A percentile compares a stretch with the other conserved stretches of the same genome.
Evolutionary conservation across 2,888 invertebrate species (phyloP).

Genomic region (Neoascia interrupta): DNA sequence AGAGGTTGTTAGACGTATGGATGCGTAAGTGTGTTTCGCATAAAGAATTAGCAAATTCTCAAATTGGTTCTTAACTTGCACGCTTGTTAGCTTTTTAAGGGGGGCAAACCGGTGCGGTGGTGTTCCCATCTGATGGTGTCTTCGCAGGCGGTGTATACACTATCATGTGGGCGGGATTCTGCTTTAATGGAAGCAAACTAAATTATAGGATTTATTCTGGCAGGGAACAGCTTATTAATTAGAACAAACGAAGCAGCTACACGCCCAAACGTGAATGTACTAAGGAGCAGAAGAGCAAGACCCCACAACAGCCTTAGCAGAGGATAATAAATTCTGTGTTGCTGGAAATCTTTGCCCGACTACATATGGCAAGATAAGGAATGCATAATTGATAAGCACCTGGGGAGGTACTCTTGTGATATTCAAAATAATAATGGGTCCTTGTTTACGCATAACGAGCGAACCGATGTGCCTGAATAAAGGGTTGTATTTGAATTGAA

Average conservation of each 20-base stretch:
- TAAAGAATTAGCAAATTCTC: slow-evolving; percentile 55
- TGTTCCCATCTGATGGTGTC: no score
- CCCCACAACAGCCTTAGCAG: slow-evolving; percentile 1
- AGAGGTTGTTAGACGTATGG: slow-evolving; percentile 22
- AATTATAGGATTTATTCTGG: slow-evolving; percentile 61
- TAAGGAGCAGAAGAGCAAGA: slow-evolving; percentile 20
- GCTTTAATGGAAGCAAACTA: slow-evolving; percentile 46
- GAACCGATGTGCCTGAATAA: no score
- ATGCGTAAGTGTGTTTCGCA: slow-evolving; percentile 48
- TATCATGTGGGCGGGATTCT: slow-evolving; percentile 41
- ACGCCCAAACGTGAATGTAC: slow-evolving; percentile 12
- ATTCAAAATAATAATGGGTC: slow-evolving; percentile 12
- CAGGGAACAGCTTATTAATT: slow-evolving; percentile 54
- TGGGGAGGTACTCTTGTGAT: slow-evolving; percentile 12
- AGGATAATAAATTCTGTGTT: slow-evolving; percentile 36
- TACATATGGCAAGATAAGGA: slow-evolving; percentile 31
- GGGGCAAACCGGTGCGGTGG: neutral
- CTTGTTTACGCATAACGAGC: neutral
- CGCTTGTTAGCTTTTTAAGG: slow-evolving; percentile 29
- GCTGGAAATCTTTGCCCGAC: slow-evolving; percentile 14
- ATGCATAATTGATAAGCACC: slow-evolving; percentile 57
- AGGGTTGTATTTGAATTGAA: no score
- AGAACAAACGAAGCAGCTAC: slow-evolving; percentile 23
- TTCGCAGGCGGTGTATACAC: no score
- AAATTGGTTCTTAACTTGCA: slow-evolving; percentile 52